phyloP scores from a whole-genome alignment of 2,888 invertebrate genomes.

The Lutraria lutraria region DNA sequence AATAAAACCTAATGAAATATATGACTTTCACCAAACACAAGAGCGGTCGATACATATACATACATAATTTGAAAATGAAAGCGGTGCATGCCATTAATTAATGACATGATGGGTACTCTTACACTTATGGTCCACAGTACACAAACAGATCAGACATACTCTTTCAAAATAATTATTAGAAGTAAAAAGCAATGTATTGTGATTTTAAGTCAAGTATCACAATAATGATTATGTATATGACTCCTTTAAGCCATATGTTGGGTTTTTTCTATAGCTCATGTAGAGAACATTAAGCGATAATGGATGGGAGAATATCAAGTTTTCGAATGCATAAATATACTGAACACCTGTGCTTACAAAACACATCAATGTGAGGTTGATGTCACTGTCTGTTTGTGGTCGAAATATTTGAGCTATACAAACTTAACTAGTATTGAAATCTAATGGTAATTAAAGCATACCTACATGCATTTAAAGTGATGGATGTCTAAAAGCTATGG shows the following conservation, averaged over 20 bases:
- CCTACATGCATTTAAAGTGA: background rate
- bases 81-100: background rate
- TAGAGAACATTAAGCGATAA: slow-evolving; percentile 56
- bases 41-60: too few species aligned
- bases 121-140: background rate
- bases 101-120: background rate
- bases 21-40: too few species aligned
- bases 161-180: slow-evolving; percentile 5
- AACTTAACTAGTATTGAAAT: slow-evolving; percentile 22
- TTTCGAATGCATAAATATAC: slow-evolving; percentile 35
- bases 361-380: slow-evolving; percentile 28
- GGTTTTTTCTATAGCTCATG: slow-evolving; percentile 1
- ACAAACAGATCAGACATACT: background rate
- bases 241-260: slow-evolving; percentile 31
- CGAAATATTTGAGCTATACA: slow-evolving; percentile 12
- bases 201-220: slow-evolving; percentile 21
- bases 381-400: slow-evolving; percentile 24
- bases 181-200: background rate
- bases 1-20: too few species aligned
- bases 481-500: background rate
- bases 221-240: slow-evolving; percentile 35
- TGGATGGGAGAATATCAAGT: slow-evolving; percentile 57
- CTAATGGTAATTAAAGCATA: slow-evolving; percentile 20
- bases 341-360: slow-evolving; percentile 57
- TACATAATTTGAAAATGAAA: too few species aligned